phyloP scores from a whole-genome alignment of 2,113 vertebrate species.

The Aspiorhynchus laticeps region DNA sequence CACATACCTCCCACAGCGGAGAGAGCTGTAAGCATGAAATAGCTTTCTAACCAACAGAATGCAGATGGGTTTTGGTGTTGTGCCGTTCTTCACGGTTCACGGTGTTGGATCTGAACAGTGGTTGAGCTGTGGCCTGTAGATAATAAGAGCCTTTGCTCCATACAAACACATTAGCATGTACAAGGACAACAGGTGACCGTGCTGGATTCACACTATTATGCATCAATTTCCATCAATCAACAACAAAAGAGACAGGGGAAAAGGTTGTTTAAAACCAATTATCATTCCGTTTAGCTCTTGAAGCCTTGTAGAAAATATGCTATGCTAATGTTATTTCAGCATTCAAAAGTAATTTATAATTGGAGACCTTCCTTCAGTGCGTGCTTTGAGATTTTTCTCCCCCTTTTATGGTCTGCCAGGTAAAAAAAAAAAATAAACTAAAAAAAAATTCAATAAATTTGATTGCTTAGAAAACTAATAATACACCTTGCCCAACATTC shows the following conservation, averaged over 20 bases:
- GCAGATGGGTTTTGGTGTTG: slow-evolving; percentile 39
- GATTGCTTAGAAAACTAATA: background rate
- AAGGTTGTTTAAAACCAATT: background rate
- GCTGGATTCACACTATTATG: slow-evolving; percentile 3
- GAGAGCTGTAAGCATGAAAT: slow-evolving; percentile 48
- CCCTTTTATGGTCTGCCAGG: background rate
- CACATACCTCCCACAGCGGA: slow-evolving; percentile 24
- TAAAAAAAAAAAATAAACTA: background rate
- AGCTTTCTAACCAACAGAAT: slow-evolving; percentile 43
- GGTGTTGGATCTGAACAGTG: slow-evolving; percentile 29
- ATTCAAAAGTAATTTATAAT: background rate
- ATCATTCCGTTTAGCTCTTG: background rate
- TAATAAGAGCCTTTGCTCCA: slow-evolving; percentile 14
- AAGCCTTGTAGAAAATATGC: background rate
- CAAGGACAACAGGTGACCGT: slow-evolving; percentile 3
- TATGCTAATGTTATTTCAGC: background rate
- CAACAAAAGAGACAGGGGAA: background rate
- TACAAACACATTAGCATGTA: background rate
- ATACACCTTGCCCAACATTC: background rate
- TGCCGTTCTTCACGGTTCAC: slow-evolving; percentile 43
- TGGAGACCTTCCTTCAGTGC: background rate
- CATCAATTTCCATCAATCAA: background rate
- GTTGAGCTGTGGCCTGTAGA: slow-evolving; percentile 35
- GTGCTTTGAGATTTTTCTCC: background rate
- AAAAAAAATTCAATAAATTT: background rate